These are phyloP conservation scores for Subanguina moxae DNA, from an alignment of 1,140 invertebrate genomes.

Conservation along the genomic window DNA sequence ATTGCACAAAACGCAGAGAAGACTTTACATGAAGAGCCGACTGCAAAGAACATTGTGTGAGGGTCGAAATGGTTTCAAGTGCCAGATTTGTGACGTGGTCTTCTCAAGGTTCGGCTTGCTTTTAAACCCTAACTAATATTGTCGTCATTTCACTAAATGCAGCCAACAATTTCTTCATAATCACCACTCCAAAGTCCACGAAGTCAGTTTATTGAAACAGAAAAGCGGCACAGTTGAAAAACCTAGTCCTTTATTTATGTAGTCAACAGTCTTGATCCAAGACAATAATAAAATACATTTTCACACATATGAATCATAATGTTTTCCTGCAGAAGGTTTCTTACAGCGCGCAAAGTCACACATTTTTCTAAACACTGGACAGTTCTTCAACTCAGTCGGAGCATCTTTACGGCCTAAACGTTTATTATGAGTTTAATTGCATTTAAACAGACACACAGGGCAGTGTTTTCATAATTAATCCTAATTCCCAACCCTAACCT, in stretches of 20 bases:
- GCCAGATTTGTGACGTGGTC: background rate
- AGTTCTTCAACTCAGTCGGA: background rate
- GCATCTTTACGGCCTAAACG: slow-evolving; percentile 2
- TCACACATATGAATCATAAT: background rate
- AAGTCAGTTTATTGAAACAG: background rate
- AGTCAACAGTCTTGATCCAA: no score
- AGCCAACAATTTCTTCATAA: background rate
- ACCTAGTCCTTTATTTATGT: no score
- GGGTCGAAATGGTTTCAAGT: background rate
- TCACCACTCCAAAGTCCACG: background rate
- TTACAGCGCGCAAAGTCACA: background rate
- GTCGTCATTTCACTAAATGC: background rate
- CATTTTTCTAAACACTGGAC: slow-evolving; percentile 12
- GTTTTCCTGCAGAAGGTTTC: background rate
- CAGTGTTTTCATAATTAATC: no score
- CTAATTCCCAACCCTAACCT: no score
- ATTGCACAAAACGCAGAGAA: no score
- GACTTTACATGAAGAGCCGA: no score
- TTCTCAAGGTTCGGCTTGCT: background rate
- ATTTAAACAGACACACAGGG: no score
- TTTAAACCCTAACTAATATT: background rate
- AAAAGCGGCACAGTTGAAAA: no score
- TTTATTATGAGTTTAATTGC: no score
- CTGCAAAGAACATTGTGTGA: background rate
- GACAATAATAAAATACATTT: background rate